Base-by-base conservation (phyloP, 2,888 invertebrate species). In the Tinea semifulvella region DNA sequence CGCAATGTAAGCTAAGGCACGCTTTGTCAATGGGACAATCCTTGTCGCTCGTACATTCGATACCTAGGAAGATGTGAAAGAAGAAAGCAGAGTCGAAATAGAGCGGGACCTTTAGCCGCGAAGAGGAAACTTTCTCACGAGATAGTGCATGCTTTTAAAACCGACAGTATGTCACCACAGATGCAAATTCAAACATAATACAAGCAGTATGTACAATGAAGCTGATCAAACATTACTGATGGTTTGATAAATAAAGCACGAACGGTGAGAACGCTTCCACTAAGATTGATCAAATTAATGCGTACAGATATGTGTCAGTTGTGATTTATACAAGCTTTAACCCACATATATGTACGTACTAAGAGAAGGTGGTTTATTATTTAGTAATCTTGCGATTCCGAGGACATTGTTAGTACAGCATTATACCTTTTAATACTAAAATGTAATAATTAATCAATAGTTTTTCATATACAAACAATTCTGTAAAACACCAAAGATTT, bases 21-120 rank as follows among this genome's bases (percentile, higher is more conserved):
- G 93, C 91, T 84, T 92, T 91, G 82, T 94, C 93, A 82, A 89
- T 89, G 56, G 92, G 89, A 83, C 95, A 96, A 84, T 94, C 94
- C 84, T 88, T 86, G 85, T 95, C 93, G 80, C 88, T 88, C 84
- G 88, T 88, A 84, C 94, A 94, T 88, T 92, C 91, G 84, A 88
- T 88, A 84, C 89, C 91, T 88, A 83, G 71, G 82, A 83, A 80
- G 79, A 79, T 72, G 71, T 75, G 79, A 80, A 81, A 81, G 80
- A 80, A 81, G 81, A 80, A 81, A 80, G 80, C 81, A 80, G 66
- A 80, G 49, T 48, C 81, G 84, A 84, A 84, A 82, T 83, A 88
- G 88, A 88, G 88, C 88, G 84, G 85, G 84, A 85, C 85, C 87
- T 87, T 88, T 88, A 91, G 91, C 91, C 89, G 90, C 90, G 90